Evolutionary conservation across 2,888 invertebrate genomes (phyloP).

Genomic region (Aphidoletes aphidimyza): DNA sequence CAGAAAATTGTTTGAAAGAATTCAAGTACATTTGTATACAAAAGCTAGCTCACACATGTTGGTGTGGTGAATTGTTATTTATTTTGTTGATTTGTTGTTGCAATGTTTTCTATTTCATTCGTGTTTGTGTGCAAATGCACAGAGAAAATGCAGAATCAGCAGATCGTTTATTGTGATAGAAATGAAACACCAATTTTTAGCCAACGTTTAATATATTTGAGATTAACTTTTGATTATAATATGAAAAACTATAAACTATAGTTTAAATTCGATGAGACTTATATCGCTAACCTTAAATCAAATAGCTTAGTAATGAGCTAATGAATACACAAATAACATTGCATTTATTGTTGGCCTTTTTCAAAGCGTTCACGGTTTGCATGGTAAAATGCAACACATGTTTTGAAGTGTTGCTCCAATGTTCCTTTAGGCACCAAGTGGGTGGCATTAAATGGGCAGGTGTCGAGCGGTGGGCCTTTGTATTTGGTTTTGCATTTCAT

Average conservation of each 20-base stretch:
- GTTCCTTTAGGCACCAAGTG: constrained; percentile 61
- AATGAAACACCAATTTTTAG: no score
- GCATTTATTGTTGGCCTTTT: background rate
- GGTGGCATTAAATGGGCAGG: constrained; percentile 64
- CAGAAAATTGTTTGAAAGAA: no score
- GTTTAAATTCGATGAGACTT: background rate
- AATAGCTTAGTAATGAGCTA: background rate
- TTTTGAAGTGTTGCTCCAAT: constrained; percentile 61
- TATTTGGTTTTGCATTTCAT: constrained; percentile 61
- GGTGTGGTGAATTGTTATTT: no score
- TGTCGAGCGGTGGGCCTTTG: constrained; percentile 61
- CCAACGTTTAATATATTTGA: no score
- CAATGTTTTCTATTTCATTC: no score
- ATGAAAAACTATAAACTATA: background rate
- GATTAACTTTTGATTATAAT: background rate
- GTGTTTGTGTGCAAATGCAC: no score
- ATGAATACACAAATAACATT: background rate
- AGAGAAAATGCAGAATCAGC: no score
- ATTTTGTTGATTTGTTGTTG: no score
- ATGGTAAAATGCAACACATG: constrained; percentile 60
- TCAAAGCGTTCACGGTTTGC: background rate
- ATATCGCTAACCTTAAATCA: background rate
- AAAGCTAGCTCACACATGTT: no score
- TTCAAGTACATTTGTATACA: no score
- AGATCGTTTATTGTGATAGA: no score